Evolutionary conservation across 2,888 invertebrate genomes (phyloP).

Genomic region (Himalopsyche anomala): DNA sequence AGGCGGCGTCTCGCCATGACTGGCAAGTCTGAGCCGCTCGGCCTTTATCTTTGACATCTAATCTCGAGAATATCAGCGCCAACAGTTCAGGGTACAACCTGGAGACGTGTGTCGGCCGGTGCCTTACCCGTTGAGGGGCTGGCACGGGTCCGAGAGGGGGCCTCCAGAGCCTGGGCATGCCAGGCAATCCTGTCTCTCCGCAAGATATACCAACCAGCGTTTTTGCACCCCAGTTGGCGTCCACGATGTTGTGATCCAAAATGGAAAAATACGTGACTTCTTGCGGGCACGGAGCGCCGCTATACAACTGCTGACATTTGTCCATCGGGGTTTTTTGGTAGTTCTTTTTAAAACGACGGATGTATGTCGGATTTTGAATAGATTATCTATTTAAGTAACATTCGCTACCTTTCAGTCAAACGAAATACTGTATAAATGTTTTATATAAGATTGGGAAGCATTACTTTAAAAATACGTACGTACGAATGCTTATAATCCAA

Average conservation of each 20-base stretch:
- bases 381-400: background rate
- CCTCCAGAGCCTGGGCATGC: slow-evolving; percentile 55
- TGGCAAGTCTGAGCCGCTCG: slow-evolving; percentile 93
- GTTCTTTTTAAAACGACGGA: background rate
- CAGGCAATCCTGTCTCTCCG: slow-evolving; percentile 53
- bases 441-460: too few relatives aligned
- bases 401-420: background rate
- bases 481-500: background rate
- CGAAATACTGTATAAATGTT: too few relatives aligned
- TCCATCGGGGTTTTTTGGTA: background rate
- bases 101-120: slow-evolving; percentile 87
- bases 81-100: slow-evolving; percentile 94
- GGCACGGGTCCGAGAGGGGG: slow-evolving; percentile 70
- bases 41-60: slow-evolving; percentile 92
- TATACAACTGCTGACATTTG: slow-evolving; percentile 28
- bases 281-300: slow-evolving; percentile 19
- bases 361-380: background rate
- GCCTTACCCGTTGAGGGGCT: slow-evolving; percentile 77
- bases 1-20: slow-evolving; percentile 94
- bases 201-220: slow-evolving; percentile 50
- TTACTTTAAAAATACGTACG: too few relatives aligned
- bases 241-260: slow-evolving; percentile 21
- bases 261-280: slow-evolving; percentile 18
- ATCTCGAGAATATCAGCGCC: slow-evolving; percentile 92
- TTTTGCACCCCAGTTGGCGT: slow-evolving; percentile 45